Percentiles rank a stretch among this genome's conserved stretches.
Evolutionary conservation across 2,888 invertebrate genomes (phyloP).

Genomic region (Athrips mouffetella): DNA sequence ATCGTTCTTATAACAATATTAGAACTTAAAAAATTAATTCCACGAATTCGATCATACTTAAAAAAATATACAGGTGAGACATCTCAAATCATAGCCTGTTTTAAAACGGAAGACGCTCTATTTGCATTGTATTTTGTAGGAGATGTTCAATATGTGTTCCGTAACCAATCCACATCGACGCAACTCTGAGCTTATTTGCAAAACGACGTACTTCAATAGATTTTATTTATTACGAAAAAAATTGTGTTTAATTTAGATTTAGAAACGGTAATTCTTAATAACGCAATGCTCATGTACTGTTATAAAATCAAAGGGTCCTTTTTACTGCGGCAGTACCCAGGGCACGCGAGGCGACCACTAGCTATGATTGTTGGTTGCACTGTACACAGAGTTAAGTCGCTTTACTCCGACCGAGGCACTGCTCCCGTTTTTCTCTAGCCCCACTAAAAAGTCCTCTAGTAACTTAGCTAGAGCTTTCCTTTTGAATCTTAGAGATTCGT

Average conservation of each 20-base stretch:
- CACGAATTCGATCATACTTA: no score
- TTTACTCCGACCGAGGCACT: constrained; percentile 63
- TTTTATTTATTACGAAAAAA: not conserved
- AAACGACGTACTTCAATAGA: not conserved
- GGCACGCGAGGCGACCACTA: constrained; percentile 40
- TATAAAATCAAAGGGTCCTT: not conserved
- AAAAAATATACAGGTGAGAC: no score
- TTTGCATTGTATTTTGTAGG: no score
- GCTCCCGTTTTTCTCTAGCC: constrained; percentile 71
- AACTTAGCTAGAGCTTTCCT: constrained; percentile 83
- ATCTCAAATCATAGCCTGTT: no score
- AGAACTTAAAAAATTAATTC: no score
- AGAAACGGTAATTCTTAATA: not conserved
- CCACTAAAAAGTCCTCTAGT: constrained; percentile 81
- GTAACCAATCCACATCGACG: no score
- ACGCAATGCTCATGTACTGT: not conserved
- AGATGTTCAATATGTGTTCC: no score
- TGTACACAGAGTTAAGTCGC: constrained; percentile 54
- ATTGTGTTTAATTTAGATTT: not conserved
- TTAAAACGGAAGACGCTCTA: no score
- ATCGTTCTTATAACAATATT: not conserved
- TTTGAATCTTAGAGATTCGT: constrained; percentile 88
- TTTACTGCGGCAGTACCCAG: constrained; percentile 1
- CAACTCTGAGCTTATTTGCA: no score
- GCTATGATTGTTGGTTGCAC: constrained; percentile 59